These are phyloP conservation scores for Sebastes jordani DNA, from an alignment of 2,797 vertebrate genomes.

Conservation along the genomic window DNA sequence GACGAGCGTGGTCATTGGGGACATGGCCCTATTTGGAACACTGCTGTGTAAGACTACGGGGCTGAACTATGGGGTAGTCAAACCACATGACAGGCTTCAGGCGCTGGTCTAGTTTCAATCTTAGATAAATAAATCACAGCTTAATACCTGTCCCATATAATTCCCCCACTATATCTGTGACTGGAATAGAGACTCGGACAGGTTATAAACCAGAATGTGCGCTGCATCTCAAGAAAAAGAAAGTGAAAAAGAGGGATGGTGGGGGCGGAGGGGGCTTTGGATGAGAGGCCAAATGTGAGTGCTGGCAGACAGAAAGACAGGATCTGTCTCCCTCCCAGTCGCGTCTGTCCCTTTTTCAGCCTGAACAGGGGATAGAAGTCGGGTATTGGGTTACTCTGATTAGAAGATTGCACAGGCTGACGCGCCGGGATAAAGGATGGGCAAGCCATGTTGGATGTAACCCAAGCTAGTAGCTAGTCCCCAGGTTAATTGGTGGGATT, in stretches of 20 bases:
- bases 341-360: slow-evolving; percentile 37
- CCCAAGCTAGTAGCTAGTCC: slow-evolving; percentile 64
- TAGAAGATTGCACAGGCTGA: slow-evolving; percentile 77
- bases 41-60: slow-evolving; percentile 36
- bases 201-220: slow-evolving; percentile 45
- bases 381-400: slow-evolving; percentile 78
- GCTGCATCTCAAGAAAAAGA: slow-evolving; percentile 46
- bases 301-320: slow-evolving; percentile 57
- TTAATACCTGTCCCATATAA: slow-evolving; percentile 75
- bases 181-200: slow-evolving; percentile 49
- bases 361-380: slow-evolving; percentile 46
- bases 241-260: slow-evolving; percentile 25
- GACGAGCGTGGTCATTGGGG: slow-evolving; percentile 48
- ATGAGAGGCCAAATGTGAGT: slow-evolving; percentile 28
- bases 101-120: slow-evolving; percentile 69
- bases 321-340: slow-evolving; percentile 55
- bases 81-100: slow-evolving; percentile 61
- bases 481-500: slow-evolving; percentile 81
- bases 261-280: slow-evolving; percentile 15
- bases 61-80: slow-evolving; percentile 57
- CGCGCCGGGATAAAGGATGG: slow-evolving; percentile 68
- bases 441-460: slow-evolving; percentile 69
- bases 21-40: slow-evolving; percentile 57
- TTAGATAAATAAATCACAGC: slow-evolving; percentile 74
- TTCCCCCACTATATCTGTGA: slow-evolving; percentile 63